Evolutionary conservation across 2,888 invertebrate genomes (phyloP), one percentile per base, ranked within the genome.

Genomic region (Acrobasis consociella): DNA sequence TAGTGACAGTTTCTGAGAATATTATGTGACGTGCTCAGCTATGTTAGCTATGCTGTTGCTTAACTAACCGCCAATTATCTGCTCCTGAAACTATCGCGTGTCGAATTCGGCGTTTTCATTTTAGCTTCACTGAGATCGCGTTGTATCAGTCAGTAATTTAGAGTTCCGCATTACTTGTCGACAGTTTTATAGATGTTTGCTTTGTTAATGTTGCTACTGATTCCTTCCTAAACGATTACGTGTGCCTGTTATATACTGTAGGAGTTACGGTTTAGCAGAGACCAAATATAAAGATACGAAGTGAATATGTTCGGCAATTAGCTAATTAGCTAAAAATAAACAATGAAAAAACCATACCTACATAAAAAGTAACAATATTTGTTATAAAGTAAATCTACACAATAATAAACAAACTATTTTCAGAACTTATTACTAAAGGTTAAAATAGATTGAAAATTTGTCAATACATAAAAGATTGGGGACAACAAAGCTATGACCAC

Each of bases 401-500:
- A 5, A 42, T 3, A 2, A 1, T 22, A 22, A 22, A 22, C 22
- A 22, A 22, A 22, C 22, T 5, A 31, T 31, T 31, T 31, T 31
- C 31, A 31, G 7, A 46, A 51, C 5, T 17, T 39, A 52, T 17
- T 17, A 51, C 42, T 15, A 50, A 60, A 39, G 15, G 5, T 31
- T 31, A 31, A 31, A 31, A 31, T 31, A 0, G 16, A 42, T 52
- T 11, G 37, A 38, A 17, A 51, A 42, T 51, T 11, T 13, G 9
- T 51, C 16, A 51, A 13, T 51, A 51, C 38, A 58, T 49, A 61
- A 62, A 56, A 58, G 51, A 69, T 69, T 60, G 63, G 65, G 69
- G 63, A 66, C 62, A 67, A 71, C 69, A 69, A 72, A 71, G 64
- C 65, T 67, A 42, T 66, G 66, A 53, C 60, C 65, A 74, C 80